Conservation (phyloP, 2,888 invertebrate species). For the Actias luna region DNA sequence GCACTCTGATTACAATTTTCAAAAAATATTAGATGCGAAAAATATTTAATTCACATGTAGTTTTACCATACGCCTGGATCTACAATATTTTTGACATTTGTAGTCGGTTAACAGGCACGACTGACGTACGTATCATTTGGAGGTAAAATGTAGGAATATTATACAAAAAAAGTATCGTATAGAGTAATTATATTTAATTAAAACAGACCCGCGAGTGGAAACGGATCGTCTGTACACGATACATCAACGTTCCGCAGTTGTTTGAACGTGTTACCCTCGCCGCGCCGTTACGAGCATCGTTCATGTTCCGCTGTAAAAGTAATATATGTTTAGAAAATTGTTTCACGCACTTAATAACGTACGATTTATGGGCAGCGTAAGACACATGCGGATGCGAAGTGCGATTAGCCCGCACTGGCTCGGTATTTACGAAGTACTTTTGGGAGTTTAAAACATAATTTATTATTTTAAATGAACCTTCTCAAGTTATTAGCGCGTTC, state of each 20-base stretch:
- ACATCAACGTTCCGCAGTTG: slow-evolving; percentile 3
- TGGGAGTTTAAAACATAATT: neutral
- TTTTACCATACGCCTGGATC: no score
- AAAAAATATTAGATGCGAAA: no score
- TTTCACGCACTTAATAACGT: slow-evolving; percentile 7
- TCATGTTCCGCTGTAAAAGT: slow-evolving; percentile 6
- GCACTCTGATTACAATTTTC: no score
- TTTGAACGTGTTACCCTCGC: neutral
- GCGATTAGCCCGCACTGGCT: slow-evolving; percentile 1
- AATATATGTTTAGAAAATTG: slow-evolving; percentile 11
- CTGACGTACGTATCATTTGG: no score
- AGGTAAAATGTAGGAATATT: neutral
- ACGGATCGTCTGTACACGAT: neutral
- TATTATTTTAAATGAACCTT: neutral
- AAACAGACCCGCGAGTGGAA: neutral
- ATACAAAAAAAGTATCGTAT: neutral
- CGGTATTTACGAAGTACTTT: slow-evolving; percentile 6
- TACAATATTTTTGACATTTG: no score
- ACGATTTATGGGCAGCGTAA: slow-evolving; percentile 8
- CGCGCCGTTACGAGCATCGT: no score
- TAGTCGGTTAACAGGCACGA: neutral
- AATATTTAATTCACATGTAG: no score
- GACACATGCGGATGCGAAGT: slow-evolving; percentile 3
- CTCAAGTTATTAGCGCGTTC: neutral
- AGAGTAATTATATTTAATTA: neutral